Evolutionary conservation across 2,797 vertebrate species (phyloP).

Genomic region (Remorina albescens): DNA sequence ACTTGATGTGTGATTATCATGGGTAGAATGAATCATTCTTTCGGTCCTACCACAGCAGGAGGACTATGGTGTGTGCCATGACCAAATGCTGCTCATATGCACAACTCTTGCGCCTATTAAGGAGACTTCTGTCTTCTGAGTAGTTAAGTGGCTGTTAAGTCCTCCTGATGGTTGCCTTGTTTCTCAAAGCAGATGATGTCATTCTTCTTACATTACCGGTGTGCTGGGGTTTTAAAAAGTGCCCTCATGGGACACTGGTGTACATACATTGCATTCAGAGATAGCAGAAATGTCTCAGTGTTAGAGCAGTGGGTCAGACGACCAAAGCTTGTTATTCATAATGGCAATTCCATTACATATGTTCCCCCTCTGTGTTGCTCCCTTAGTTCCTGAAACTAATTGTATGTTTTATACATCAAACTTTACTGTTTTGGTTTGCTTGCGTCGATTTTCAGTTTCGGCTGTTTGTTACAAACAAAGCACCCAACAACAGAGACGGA

Average conservation of each 20-base stretch:
- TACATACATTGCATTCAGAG: background rate
- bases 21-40: constrained; percentile 44
- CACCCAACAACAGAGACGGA: background rate
- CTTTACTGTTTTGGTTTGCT: too few relatives aligned
- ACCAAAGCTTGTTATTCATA: too few relatives aligned
- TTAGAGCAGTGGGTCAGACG: too few relatives aligned
- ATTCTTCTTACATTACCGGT: constrained; percentile 22
- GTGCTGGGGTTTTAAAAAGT: constrained; percentile 8
- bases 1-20: constrained; percentile 38
- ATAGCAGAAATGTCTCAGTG: constrained; percentile 6
- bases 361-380: too few relatives aligned
- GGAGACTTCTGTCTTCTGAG: constrained; percentile 44
- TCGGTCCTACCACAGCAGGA: background rate
- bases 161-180: too few relatives aligned
- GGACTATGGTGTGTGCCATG: constrained; percentile 50
- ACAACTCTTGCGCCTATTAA: too few relatives aligned
- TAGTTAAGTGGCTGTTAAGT: constrained; percentile 53
- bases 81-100: constrained; percentile 41
- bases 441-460: too few relatives aligned
- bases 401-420: too few relatives aligned
- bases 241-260: background rate
- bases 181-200: constrained; percentile 48
- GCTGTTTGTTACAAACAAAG: background rate
- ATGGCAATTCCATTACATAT: too few relatives aligned
- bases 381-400: too few relatives aligned